Percentiles rank a stretch among this genome's conserved stretches.
phyloP scores from a whole-genome alignment of 2,888 invertebrate species.

The Drosophila anceps region DNA sequence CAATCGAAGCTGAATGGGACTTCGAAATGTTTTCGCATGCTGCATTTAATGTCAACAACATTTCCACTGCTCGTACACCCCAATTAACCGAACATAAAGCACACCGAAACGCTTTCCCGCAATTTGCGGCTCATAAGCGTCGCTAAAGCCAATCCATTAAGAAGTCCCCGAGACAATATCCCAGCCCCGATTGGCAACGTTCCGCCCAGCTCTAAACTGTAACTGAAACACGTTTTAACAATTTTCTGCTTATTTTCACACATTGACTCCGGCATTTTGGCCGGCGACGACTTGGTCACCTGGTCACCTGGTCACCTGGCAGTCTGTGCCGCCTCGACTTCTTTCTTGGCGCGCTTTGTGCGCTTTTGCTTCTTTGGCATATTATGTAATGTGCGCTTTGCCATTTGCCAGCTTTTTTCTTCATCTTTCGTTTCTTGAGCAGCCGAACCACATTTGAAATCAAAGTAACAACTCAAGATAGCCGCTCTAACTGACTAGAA shows the following conservation, averaged over 20 bases:
- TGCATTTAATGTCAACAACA: conserved; percentile 25
- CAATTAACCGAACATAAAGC: conserved; percentile 40
- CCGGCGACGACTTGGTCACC: conserved; percentile 62
- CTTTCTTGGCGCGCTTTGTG: conserved; percentile 36
- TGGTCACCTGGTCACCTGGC: conserved; percentile 66
- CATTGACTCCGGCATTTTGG: conserved; percentile 59
- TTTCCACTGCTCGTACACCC: conserved; percentile 17
- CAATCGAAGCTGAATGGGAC: conserved; percentile 9
- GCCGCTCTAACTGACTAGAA: conserved; percentile 54
- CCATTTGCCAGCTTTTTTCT: conserved; percentile 15
- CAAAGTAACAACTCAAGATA: conserved; percentile 24
- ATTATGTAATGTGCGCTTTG: conserved; percentile 66
- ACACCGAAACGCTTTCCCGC: conserved; percentile 35
- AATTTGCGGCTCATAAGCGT: conserved; percentile 53
- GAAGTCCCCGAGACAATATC: conserved; percentile 56
- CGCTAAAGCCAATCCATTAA: conserved; percentile 67
- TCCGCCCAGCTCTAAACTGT: conserved; percentile 30
- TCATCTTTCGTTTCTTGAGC: conserved; percentile 24
- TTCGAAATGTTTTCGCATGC: conserved; percentile 2
- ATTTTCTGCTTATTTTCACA: conserved; percentile 75
- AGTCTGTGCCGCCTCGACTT: conserved; percentile 38
- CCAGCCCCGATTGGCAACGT: conserved; percentile 11
- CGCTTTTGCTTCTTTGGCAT: conserved; percentile 69
- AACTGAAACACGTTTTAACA: conserved; percentile 75
- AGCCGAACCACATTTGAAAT: conserved; percentile 22